Evolutionary conservation across 1,140 invertebrate species (phyloP).

Genomic region (Drosophila ercepeae): DNA sequence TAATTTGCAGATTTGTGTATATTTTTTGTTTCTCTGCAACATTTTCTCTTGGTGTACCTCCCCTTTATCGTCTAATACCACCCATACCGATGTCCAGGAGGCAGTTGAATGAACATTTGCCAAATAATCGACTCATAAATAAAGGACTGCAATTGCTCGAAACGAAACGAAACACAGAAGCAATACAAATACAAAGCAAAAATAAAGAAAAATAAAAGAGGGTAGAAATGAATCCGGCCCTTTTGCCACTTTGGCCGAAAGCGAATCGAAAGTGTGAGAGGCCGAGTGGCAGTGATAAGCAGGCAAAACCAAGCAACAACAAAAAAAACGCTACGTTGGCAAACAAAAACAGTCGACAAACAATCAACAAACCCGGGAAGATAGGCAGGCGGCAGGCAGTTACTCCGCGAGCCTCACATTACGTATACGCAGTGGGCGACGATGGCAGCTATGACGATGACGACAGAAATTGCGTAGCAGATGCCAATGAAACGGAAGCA

Average conservation of each 20-base stretch:
- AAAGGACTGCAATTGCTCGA: slow-evolving; percentile 45
- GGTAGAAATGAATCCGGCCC: slow-evolving; percentile 42
- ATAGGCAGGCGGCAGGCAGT: slow-evolving; percentile 1
- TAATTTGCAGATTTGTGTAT: no score
- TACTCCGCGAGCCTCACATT: slow-evolving; percentile 28
- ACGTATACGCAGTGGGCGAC: slow-evolving; percentile 71
- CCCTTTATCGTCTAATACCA: slow-evolving; percentile 10
- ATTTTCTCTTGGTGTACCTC: background rate
- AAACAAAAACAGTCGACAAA: slow-evolving; percentile 46
- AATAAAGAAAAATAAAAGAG: slow-evolving; percentile 46
- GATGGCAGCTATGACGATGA: slow-evolving; percentile 46
- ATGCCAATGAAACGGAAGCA: slow-evolving; percentile 72
- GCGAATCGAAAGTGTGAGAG: slow-evolving; percentile 19
- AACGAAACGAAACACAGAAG: background rate
- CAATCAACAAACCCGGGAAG: no score
- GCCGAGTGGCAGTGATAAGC: slow-evolving; percentile 37
- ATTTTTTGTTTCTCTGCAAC: no score
- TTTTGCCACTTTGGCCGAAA: slow-evolving; percentile 18
- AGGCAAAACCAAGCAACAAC: slow-evolving; percentile 18
- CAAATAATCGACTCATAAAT: slow-evolving; percentile 73
- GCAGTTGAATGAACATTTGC: slow-evolving; percentile 6
- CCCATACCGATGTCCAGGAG: background rate
- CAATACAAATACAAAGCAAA: slow-evolving; percentile 26
- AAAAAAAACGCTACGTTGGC: slow-evolving; percentile 60
- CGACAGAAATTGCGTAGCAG: slow-evolving; percentile 64